These are phyloP conservation scores for Frankliniella intonsa DNA, from an alignment of 2,888 invertebrate genomes.

Conservation along the genomic window DNA sequence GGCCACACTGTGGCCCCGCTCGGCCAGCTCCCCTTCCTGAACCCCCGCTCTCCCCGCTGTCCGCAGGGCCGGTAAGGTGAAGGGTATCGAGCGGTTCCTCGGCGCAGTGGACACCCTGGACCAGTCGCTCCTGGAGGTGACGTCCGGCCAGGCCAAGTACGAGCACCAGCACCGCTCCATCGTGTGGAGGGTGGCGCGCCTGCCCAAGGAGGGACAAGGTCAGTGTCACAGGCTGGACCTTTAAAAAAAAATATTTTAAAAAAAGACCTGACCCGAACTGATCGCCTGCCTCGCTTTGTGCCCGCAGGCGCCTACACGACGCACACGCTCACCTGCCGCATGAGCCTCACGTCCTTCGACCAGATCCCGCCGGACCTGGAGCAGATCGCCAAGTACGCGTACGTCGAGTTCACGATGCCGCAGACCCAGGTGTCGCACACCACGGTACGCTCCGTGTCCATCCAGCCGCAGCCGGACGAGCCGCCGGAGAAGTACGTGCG, in stretches of 20 bases:
- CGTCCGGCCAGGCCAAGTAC: slow-evolving; percentile 96
- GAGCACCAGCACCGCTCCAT: slow-evolving; percentile 96
- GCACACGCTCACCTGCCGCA: slow-evolving; percentile 88
- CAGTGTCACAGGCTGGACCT: slow-evolving; percentile 36
- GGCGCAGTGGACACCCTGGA: slow-evolving; percentile 88
- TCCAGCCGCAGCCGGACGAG: slow-evolving; percentile 76
- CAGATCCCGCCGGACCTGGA: slow-evolving; percentile 79
- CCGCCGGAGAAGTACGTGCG: slow-evolving; percentile 98
- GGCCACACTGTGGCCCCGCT: no score
- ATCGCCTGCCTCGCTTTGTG: slow-evolving; percentile 6
- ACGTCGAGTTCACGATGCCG: slow-evolving; percentile 98
- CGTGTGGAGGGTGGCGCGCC: slow-evolving; percentile 95
- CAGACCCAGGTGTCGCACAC: slow-evolving; percentile 89
- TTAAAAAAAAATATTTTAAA: no score
- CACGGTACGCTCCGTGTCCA: slow-evolving; percentile 89
- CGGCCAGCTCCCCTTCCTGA: no score
- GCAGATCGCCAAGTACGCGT: slow-evolving; percentile 72
- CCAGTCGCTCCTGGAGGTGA: slow-evolving; percentile 89
- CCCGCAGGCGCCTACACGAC: slow-evolving; percentile 91
- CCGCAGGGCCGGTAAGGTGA: slow-evolving; percentile 75
- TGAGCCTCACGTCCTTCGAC: slow-evolving; percentile 95
- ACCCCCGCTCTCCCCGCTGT: neutral
- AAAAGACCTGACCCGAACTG: neutral
- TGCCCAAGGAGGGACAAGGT: slow-evolving; percentile 99
- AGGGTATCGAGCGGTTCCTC: slow-evolving; percentile 85